Base-by-base conservation (phyloP, 2,888 invertebrate species). In the Brenthis hecate region DNA sequence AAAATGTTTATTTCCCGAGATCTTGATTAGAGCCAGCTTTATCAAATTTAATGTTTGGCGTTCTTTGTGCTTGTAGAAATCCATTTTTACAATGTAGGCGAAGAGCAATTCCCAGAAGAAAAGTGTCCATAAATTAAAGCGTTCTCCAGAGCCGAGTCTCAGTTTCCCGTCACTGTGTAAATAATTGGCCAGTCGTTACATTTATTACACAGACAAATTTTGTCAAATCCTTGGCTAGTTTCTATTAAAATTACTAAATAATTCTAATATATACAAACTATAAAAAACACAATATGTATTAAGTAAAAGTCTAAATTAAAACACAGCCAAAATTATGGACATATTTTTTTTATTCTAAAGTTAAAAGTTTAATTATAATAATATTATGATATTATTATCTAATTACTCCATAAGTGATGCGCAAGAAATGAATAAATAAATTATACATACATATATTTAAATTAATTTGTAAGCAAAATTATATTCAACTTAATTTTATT, bases 51-150 rank as follows among this genome's bases (percentile, higher is more conserved):
- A 74, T 72, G 73, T 72, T 72, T 66, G 66, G 58, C 69, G 63
- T 69, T 74, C 73, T 72, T 72, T 69, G 56, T 65, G 53, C 70
- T 69, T 64, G 61, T 67, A 64, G 67, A 69, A 73, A 75, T 75
- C 69, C 69, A 73, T 75, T 75, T 76, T 77, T 77, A 75, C 79
- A 72, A 79, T 78, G 73, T 77, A 73, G 66, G 62, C 71, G 72
- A 75, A 79, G 77, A 80, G 84, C 78, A 80, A 82, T 81, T 79
- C 79, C 81, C 77, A 75, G 70, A 74, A 78, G 78, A 79, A 85
- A 86, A 86, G 82, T 84, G 81, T 84, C 81, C 85, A 89, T 89
- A 89, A 90, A 88, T 90, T 88, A 88, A 82, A 83, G 78, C 81
- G 80, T 80, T 79, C 85, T 83, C 80, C 72, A 78, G 82, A 83